Evolutionary conservation across 2,888 invertebrate genomes (phyloP).

Genomic region (Sepiola atlantica): DNA sequence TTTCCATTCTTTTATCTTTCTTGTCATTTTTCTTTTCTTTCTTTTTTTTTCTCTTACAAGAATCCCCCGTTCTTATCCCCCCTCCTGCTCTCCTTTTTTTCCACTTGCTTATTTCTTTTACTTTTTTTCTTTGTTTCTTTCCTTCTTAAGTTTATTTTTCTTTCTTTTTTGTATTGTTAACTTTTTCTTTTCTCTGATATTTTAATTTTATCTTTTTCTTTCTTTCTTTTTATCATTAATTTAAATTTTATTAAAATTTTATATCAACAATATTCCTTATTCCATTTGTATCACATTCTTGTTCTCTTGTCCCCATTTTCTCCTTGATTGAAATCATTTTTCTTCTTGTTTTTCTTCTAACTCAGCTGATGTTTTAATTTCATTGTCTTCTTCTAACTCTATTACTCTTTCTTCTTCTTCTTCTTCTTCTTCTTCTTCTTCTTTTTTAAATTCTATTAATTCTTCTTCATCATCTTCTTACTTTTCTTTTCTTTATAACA

Average conservation of each 20-base stretch:
- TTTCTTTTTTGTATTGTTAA: neutral
- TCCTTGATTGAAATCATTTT: neutral
- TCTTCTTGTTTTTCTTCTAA: neutral
- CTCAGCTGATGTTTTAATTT: neutral
- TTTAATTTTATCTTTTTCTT: no score
- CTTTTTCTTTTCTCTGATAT: no score
- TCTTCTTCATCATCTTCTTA: neutral
- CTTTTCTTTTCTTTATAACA: neutral
- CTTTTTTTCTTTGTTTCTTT: neutral
- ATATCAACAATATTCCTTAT: no score
- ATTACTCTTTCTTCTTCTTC: neutral
- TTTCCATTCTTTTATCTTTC: neutral
- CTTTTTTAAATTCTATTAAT: neutral
- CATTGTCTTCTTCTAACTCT: neutral
- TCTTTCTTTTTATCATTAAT: conserved; percentile 11
- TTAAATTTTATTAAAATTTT: no score
- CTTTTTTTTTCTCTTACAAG: neutral
- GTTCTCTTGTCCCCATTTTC: neutral
- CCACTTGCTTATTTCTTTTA: neutral
- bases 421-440: neutral
- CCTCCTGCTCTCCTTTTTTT: neutral
- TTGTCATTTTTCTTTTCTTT: neutral
- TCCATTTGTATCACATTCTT: neutral
- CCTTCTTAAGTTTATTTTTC: neutral
- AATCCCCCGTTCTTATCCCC: neutral